These are phyloP conservation scores for Philopedon plagiatum DNA, from an alignment of 2,888 invertebrate species.

Conservation along the genomic window DNA sequence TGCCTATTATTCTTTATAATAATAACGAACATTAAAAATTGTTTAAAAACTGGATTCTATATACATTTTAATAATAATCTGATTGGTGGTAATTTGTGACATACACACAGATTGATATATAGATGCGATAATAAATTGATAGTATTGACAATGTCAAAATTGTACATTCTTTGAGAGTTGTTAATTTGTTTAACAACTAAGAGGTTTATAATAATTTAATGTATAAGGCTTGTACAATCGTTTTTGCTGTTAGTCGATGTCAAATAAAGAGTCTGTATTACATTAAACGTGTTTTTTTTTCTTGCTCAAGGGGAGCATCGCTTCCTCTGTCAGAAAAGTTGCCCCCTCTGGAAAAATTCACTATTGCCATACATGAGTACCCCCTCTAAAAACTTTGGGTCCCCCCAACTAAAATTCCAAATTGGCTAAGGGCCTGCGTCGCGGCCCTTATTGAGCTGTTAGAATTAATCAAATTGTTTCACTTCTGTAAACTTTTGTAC, in stretches of 20 bases:
- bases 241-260: slow-evolving; percentile 67
- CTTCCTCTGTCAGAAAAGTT: not conserved
- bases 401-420: no score
- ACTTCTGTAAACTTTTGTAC: no score
- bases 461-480: no score
- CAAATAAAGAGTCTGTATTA: slow-evolving; percentile 62
- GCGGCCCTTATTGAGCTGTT: no score
- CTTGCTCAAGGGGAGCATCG: not conserved
- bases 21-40: not conserved
- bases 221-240: slow-evolving; percentile 67
- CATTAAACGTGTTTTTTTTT: not conserved
- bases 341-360: no score
- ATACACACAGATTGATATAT: slow-evolving; percentile 32
- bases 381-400: no score
- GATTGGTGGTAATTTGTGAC: not conserved
- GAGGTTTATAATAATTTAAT: slow-evolving; percentile 43
- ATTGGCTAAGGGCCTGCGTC: no score
- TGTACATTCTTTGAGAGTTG: slow-evolving; percentile 65
- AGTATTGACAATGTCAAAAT: slow-evolving; percentile 68
- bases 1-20: not conserved
- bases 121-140: slow-evolving; percentile 42
- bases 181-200: slow-evolving; percentile 65
- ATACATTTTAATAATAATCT: slow-evolving; percentile 2
- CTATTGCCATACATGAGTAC: no score
- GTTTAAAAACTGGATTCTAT: not conserved